Evolutionary conservation across 2,113 vertebrate species (phyloP).

Genomic region (Eurypyga helias): DNA sequence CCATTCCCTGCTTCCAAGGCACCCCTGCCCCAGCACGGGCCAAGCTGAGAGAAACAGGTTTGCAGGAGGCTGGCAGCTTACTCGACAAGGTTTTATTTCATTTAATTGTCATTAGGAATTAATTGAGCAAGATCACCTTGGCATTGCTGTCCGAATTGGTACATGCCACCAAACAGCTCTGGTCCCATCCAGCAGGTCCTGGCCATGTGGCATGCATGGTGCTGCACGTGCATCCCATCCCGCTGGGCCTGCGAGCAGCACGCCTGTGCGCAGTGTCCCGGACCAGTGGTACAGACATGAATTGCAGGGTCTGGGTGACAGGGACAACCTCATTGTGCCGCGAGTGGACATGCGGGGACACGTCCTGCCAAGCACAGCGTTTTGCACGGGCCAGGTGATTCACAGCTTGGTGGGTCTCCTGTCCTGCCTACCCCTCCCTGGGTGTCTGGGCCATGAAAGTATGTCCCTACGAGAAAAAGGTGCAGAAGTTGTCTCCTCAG

Average conservation of each 20-base stretch:
- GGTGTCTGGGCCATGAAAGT: not conserved
- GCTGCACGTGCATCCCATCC: rapidly evolving
- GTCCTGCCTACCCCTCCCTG: not conserved
- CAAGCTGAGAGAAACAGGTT: not conserved
- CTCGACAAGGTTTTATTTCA: not conserved
- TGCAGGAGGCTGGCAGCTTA: not conserved
- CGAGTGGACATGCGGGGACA: not conserved
- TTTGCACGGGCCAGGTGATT: not conserved
- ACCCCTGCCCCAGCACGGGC: not conserved
- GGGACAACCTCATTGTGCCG: not conserved
- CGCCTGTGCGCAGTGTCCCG: rapidly evolving
- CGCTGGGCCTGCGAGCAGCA: rapidly evolving
- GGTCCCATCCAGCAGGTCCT: not conserved
- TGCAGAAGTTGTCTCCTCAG: not conserved
- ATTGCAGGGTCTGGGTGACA: not conserved
- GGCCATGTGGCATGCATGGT: rapidly evolving
- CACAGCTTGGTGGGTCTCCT: not conserved
- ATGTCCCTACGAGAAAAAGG: not conserved
- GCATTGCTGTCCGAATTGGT: not conserved
- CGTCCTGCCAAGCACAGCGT: rapidly evolving
- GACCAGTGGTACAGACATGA: not conserved
- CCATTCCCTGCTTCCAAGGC: not conserved
- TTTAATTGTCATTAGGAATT: not conserved
- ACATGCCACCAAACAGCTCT: not conserved
- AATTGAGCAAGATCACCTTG: not conserved